These are phyloP conservation scores for Otolemur crassicaudatus DNA, from an alignment of 2,797 vertebrate species.

Conservation along the genomic window DNA sequence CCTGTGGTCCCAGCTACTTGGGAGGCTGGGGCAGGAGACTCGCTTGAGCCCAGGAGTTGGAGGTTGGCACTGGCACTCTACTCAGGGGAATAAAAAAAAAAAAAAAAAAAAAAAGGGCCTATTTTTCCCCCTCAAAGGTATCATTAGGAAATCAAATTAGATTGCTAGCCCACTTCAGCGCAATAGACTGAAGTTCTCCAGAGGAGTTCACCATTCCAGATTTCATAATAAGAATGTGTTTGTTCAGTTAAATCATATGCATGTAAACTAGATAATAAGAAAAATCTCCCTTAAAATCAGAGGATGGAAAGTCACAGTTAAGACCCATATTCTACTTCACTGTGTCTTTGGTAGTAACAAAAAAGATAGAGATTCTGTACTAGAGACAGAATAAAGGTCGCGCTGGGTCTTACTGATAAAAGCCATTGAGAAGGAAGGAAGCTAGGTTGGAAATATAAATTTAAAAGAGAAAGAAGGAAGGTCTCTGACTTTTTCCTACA, in stretches of 20 bases:
- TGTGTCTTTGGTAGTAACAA: background rate
- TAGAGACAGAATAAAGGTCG: background rate
- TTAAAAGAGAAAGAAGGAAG: background rate
- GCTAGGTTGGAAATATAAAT: background rate
- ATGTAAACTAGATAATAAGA: constrained; percentile 5
- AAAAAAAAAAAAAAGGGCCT: background rate
- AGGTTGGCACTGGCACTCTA: no score
- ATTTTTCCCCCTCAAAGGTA: background rate
- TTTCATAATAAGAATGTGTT: constrained; percentile 26
- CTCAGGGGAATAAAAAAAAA: no score
- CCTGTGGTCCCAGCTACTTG: no score
- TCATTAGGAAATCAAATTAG: constrained; percentile 54
- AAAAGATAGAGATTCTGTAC: constrained; percentile 5
- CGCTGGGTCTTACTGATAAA: background rate
- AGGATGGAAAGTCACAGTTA: background rate
- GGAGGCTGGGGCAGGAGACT: no score
- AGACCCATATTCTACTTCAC: background rate
- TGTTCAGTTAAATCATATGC: constrained; percentile 43
- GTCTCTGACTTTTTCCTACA: background rate
- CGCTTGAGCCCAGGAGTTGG: no score
- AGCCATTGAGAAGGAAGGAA: background rate
- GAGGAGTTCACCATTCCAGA: background rate
- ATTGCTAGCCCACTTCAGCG: background rate
- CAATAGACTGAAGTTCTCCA: background rate
- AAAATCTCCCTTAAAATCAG: background rate